Percentiles rank a stretch among this genome's conserved stretches.
phyloP scores from a whole-genome alignment of 1,140 invertebrate species.

The Drosophila paulistorum region DNA sequence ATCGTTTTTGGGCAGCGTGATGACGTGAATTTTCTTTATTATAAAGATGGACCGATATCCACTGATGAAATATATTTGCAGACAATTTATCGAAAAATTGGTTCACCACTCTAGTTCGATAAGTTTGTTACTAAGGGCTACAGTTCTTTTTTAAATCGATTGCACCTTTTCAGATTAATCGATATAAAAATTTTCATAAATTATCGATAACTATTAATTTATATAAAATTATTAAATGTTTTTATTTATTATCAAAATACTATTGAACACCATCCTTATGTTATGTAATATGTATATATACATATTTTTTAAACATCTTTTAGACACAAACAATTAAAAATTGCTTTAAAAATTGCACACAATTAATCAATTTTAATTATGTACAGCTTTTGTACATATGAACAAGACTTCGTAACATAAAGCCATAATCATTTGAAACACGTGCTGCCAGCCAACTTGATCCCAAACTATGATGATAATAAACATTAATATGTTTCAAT shows the following conservation, averaged over 20 bases:
- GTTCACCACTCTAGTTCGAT: constrained; percentile 18
- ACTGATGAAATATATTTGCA: constrained; percentile 27
- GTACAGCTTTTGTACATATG: constrained; percentile 7
- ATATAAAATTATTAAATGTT: too few relatives aligned
- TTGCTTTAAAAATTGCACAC: too few relatives aligned
- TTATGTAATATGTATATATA: too few relatives aligned
- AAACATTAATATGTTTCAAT: too few relatives aligned
- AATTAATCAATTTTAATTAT: neutral
- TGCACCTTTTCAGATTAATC: neutral
- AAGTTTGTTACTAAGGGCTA: neutral
- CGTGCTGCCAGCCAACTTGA: constrained; percentile 12
- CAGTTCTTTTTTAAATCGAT: neutral
- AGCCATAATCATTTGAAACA: constrained; percentile 16
- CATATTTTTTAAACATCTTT: too few relatives aligned
- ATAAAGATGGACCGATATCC: constrained; percentile 35
- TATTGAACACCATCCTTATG: too few relatives aligned
- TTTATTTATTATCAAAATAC: too few relatives aligned
- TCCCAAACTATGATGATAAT: neutral
- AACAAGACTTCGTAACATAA: constrained; percentile 1
- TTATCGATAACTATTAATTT: too few relatives aligned
- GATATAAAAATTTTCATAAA: neutral
- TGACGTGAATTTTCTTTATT: constrained; percentile 59
- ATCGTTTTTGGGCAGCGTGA: constrained; percentile 50
- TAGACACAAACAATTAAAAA: too few relatives aligned
- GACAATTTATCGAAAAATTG: constrained; percentile 4